Conservation (phyloP, 2,113 vertebrate genomes). For the Hiodon alosoides region DNA sequence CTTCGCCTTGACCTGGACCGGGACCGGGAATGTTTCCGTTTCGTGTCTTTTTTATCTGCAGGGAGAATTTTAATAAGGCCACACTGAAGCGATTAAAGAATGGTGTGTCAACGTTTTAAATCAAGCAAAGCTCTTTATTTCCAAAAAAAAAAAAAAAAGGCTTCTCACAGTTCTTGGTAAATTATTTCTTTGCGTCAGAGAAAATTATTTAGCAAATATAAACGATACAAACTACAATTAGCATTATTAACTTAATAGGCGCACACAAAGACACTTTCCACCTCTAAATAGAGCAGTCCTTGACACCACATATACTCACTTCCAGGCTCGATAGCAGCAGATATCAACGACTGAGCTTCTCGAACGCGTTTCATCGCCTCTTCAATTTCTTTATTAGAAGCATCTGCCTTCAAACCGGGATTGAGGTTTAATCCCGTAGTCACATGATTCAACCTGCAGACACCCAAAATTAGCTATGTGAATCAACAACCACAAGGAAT, state of each 20-base stretch:
- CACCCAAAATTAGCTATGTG: background rate
- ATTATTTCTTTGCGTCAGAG: too few species aligned
- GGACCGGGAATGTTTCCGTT: conserved; percentile 86
- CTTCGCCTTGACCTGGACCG: conserved; percentile 83
- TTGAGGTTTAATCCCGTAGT: conserved; percentile 83
- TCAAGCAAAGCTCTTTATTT: too few species aligned
- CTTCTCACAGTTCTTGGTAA: too few species aligned
- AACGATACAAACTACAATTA: too few species aligned
- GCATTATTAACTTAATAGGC: too few species aligned
- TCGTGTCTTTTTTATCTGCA: conserved; percentile 93
- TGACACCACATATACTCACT: conserved; percentile 53
- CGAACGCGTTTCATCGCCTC: conserved; percentile 97
- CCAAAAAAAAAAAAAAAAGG: too few species aligned
- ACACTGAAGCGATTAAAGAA: too few species aligned
- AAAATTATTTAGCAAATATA: too few species aligned
- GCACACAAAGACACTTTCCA: too few species aligned
- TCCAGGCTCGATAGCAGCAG: conserved; percentile 95
- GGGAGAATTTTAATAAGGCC: background rate
- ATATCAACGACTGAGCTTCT: conserved; percentile 95
- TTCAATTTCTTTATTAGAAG: conserved; percentile 96
- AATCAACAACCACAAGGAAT: too few species aligned
- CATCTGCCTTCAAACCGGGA: conserved; percentile 83
- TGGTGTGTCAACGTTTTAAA: too few species aligned
- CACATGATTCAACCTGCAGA: conserved; percentile 83
- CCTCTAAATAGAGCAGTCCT: too few species aligned